Conservation (phyloP, 2,888 invertebrate genomes). For the Ichneumoninae sp. region DNA sequence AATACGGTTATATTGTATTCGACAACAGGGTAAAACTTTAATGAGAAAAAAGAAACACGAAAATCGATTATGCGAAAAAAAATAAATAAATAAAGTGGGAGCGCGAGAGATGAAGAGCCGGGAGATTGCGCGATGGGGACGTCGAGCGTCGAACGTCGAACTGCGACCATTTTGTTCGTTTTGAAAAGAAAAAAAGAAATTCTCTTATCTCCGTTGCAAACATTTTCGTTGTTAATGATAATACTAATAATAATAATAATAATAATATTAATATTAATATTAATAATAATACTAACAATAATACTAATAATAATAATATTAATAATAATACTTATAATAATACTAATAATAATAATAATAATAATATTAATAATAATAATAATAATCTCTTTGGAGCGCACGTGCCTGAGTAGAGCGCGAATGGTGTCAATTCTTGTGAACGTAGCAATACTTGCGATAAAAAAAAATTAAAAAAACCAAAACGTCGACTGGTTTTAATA, state of each 20-base stretch:
- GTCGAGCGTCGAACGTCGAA: conserved; percentile 74
- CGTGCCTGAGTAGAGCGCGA: conserved; percentile 62
- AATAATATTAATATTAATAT: too few relatives aligned
- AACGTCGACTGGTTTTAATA: conserved; percentile 40
- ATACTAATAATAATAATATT: too few relatives aligned
- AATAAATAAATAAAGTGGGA: conserved; percentile 47
- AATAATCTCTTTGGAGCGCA: conserved; percentile 61
- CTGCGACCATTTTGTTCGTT: conserved; percentile 79
- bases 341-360: neutral
- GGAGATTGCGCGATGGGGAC: conserved; percentile 66
- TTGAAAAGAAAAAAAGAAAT: conserved; percentile 16
- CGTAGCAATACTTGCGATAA: conserved; percentile 76
- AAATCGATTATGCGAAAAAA: conserved; percentile 56
- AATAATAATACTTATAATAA: too few relatives aligned
- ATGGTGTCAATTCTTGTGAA: conserved; percentile 79
- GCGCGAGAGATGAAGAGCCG: conserved; percentile 23
- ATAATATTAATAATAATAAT: conserved; percentile 25
- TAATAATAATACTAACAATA: too few relatives aligned
- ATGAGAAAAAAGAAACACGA: conserved; percentile 66
- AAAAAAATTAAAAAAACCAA: conserved; percentile 43
- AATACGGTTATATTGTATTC: conserved; percentile 81
- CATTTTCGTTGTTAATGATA: neutral
- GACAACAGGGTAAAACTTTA: conserved; percentile 82
- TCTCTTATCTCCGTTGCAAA: conserved; percentile 42
- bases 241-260: too few relatives aligned